phyloP scores from a whole-genome alignment of 35 echinoderm and acorn worm genomes.

The Apostichopus parvimensis region DNA sequence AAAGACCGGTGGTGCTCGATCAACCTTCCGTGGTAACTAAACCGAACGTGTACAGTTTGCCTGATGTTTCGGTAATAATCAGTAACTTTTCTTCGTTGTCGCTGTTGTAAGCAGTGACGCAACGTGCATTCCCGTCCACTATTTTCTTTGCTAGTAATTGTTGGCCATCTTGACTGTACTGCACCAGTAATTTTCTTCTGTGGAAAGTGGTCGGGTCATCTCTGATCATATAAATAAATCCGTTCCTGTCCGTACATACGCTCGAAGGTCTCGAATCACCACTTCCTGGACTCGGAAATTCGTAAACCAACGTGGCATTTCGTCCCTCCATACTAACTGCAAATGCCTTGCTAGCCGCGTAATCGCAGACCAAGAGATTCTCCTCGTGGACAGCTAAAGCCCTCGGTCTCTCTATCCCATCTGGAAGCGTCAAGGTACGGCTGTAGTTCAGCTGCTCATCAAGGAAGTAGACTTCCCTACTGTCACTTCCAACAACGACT shows the following conservation, averaged over 20 bases:
- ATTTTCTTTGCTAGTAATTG: background rate
- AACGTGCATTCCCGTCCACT: conserved; percentile 14
- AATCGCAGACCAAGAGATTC: conserved; percentile 15
- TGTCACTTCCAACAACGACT: conserved; percentile 3
- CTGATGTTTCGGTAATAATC: background rate
- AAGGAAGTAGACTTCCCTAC: background rate
- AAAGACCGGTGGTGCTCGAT: no score
- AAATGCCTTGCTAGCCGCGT: background rate
- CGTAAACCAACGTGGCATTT: background rate
- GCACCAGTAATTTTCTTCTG: background rate
- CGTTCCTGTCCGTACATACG: conserved; percentile 25
- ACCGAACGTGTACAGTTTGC: conserved; percentile 3
- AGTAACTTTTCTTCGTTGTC: background rate
- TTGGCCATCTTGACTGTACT: conserved; percentile 21
- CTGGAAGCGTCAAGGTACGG: background rate
- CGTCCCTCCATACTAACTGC: background rate
- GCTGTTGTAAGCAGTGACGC: background rate
- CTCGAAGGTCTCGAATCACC: background rate
- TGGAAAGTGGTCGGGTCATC: background rate
- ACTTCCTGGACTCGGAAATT: background rate
- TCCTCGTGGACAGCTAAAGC: background rate
- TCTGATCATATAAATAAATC: conserved; percentile 20
- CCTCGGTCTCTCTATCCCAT: background rate
- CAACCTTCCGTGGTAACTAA: background rate
- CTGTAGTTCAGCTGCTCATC: background rate